Conservation (phyloP, 2,888 invertebrate genomes). For the Oxyscelio sp. region DNA sequence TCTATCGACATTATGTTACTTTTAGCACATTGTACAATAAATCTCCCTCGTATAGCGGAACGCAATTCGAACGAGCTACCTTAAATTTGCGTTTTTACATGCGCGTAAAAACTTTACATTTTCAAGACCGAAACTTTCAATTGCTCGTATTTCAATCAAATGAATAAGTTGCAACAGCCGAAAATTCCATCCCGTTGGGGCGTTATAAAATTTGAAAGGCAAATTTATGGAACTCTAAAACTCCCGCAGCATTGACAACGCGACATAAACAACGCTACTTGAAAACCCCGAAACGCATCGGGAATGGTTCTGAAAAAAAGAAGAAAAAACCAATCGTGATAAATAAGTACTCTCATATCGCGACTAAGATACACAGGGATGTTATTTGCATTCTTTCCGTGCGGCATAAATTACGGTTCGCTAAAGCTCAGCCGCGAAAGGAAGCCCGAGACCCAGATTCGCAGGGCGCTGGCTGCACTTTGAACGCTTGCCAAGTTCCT, state of each 20-base stretch:
- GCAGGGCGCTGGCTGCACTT: slow-evolving; percentile 64
- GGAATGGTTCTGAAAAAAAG: slow-evolving; percentile 4
- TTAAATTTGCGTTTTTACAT: slow-evolving; percentile 28
- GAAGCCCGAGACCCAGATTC: slow-evolving; percentile 67
- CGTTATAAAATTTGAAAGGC: slow-evolving; percentile 40
- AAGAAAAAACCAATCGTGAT: slow-evolving; percentile 24
- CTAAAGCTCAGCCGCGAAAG: slow-evolving; percentile 49
- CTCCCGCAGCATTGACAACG: slow-evolving; percentile 9
- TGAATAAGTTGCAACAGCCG: slow-evolving; percentile 19
- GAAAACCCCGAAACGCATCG: slow-evolving; percentile 14
- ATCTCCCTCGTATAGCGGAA: slow-evolving; percentile 23
- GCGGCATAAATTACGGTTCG: slow-evolving; percentile 61
- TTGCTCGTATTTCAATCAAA: slow-evolving; percentile 30
- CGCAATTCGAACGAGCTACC: slow-evolving; percentile 24
- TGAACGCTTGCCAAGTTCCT: slow-evolving; percentile 70
- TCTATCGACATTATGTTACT: background rate
- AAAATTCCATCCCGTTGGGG: slow-evolving; percentile 17
- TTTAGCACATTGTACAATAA: background rate
- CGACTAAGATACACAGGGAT: slow-evolving; percentile 41
- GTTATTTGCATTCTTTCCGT: slow-evolving; percentile 67
- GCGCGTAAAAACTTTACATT: slow-evolving; percentile 9
- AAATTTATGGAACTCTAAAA: slow-evolving; percentile 31
- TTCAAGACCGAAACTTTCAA: background rate
- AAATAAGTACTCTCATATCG: slow-evolving; percentile 53
- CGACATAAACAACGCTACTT: slow-evolving; percentile 36